These are phyloP conservation scores for Spodoptera picta DNA, from an alignment of 2,888 invertebrate species.

Conservation along the genomic window DNA sequence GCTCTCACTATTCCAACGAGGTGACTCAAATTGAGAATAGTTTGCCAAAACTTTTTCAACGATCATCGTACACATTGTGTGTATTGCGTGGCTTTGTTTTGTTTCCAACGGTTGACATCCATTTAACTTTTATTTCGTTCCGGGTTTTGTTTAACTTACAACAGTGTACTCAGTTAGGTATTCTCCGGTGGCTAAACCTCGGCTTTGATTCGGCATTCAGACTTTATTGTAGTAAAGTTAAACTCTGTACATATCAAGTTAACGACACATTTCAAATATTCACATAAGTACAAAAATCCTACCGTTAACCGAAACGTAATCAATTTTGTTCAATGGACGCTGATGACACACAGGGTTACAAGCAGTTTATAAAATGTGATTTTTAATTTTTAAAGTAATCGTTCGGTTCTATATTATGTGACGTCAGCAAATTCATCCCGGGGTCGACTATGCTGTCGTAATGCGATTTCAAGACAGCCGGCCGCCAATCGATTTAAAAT, in stretches of 20 bases:
- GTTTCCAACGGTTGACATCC: conserved; percentile 31
- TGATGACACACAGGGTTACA: background rate
- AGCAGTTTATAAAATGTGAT: background rate
- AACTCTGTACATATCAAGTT: too few relatives aligned
- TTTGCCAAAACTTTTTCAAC: conserved; percentile 30
- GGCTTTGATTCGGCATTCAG: conserved; percentile 16
- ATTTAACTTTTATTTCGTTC: conserved; percentile 28
- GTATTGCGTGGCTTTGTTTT: conserved; percentile 21
- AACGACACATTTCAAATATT: too few relatives aligned
- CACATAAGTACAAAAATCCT: too few relatives aligned
- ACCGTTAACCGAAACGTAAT: background rate
- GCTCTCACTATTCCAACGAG: conserved; percentile 52
- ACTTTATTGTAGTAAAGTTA: too few relatives aligned
- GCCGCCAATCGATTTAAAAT: conserved; percentile 52
- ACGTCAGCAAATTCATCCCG: conserved; percentile 41
- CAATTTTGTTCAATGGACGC: conserved; percentile 14
- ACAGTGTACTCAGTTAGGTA: conserved; percentile 10
- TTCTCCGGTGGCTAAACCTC: conserved; percentile 10
- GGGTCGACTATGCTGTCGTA: conserved; percentile 33
- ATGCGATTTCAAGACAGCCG: conserved; percentile 49
- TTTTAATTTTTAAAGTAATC: too few relatives aligned
- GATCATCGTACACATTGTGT: conserved; percentile 19
- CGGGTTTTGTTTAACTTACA: conserved; percentile 3
- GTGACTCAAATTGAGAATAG: conserved; percentile 46
- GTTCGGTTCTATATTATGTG: conserved; percentile 17